phyloP scores from a whole-genome alignment of 2,888 invertebrate species.

The Plutella xylostella region DNA sequence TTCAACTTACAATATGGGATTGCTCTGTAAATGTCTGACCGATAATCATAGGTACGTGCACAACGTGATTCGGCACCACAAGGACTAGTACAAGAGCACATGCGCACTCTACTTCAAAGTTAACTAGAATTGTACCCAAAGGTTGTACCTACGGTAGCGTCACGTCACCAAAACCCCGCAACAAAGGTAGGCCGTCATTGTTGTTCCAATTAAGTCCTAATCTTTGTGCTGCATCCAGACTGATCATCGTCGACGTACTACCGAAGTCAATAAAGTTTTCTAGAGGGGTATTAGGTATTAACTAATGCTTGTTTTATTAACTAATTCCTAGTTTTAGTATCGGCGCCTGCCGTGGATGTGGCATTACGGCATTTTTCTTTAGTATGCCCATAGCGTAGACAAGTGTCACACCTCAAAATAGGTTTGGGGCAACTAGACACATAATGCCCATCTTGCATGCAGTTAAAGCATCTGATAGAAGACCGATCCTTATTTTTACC shows the following conservation, averaged over 20 bases:
- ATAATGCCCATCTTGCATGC: background rate
- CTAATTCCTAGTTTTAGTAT: too few relatives aligned
- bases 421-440: background rate
- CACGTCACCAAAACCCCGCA: background rate
- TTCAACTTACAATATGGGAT: background rate
- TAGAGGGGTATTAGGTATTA: too few relatives aligned
- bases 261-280: too few relatives aligned
- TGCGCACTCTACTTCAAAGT: background rate
- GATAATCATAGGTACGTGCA: slow-evolving; percentile 4
- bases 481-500: background rate
- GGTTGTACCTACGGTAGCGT: background rate
- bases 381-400: background rate
- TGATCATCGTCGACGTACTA: too few relatives aligned
- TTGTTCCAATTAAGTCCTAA: background rate
- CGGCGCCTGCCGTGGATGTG: background rate
- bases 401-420: background rate
- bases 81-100: background rate
- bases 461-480: background rate
- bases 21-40: slow-evolving; percentile 12
- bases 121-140: background rate
- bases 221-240: too few relatives aligned
- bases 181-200: background rate
- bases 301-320: too few relatives aligned
- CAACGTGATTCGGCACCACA: background rate
- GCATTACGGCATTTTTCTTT: background rate